Evolutionary conservation across 2,113 vertebrate genomes (phyloP).

Genomic region (Ptychochromis oligacanthus): DNA sequence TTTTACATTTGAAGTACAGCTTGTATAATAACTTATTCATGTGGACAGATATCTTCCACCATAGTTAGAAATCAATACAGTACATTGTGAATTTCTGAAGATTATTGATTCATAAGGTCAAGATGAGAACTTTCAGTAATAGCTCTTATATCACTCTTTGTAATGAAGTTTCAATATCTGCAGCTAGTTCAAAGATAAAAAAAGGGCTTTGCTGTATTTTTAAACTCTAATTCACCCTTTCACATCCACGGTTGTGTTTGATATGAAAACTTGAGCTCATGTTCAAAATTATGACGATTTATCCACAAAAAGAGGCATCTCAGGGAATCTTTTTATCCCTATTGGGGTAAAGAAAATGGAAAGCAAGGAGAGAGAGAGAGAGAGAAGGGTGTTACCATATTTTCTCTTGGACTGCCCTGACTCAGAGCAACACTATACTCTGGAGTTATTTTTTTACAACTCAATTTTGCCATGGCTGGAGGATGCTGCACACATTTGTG

Average conservation of each 20-base stretch:
- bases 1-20: background rate
- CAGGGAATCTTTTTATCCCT: background rate
- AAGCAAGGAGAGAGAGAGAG: background rate
- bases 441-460: background rate
- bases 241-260: background rate
- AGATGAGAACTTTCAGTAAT: background rate
- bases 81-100: slow-evolving; percentile 1
- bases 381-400: background rate
- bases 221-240: background rate
- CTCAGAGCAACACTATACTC: background rate
- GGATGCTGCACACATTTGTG: background rate
- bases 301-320: background rate
- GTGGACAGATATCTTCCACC: slow-evolving; percentile 13
- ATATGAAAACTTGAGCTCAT: rapidly evolving
- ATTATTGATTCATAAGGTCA: background rate
- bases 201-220: background rate
- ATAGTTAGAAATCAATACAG: slow-evolving; percentile 21
- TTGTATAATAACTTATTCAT: slow-evolving; percentile 26
- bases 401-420: background rate
- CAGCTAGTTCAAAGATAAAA: background rate
- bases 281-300: background rate
- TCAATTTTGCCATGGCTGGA: background rate
- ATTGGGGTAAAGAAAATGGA: background rate
- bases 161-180: background rate
- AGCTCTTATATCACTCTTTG: background rate